Percentiles rank a stretch among this genome's conserved stretches.
These are phyloP conservation scores for Meteorus sp. DNA, from an alignment of 1,140 invertebrate genomes.

Conservation along the genomic window DNA sequence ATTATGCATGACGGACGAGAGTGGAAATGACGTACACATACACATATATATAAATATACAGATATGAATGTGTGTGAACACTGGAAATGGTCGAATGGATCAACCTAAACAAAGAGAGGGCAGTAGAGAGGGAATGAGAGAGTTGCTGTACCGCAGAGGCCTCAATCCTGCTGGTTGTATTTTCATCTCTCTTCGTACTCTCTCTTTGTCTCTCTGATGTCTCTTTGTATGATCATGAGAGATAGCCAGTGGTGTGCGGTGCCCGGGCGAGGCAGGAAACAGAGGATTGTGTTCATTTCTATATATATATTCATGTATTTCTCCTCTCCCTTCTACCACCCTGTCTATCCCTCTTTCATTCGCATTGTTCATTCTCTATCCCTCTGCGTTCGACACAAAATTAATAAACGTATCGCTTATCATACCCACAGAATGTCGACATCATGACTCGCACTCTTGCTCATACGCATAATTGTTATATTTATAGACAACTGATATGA, in stretches of 20 bases:
- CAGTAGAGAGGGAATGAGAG: too few relatives aligned
- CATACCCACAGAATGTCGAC: slow-evolving; percentile 17
- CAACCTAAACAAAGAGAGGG: slow-evolving; percentile 1
- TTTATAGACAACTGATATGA: slow-evolving; percentile 25
- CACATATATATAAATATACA: too few relatives aligned
- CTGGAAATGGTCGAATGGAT: slow-evolving; percentile 19
- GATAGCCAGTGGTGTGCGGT: neutral
- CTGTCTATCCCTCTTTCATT: too few relatives aligned
- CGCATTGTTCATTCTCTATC: too few relatives aligned
- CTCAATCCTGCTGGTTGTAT: slow-evolving; percentile 3
- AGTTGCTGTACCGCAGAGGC: slow-evolving; percentile 1
- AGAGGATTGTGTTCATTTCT: neutral
- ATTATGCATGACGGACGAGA: slow-evolving; percentile 23
- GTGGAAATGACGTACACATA: slow-evolving; percentile 17
- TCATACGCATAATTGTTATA: slow-evolving; percentile 8
- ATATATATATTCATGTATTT: too few relatives aligned
- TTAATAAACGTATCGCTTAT: slow-evolving; percentile 33
- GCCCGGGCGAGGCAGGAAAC: neutral
- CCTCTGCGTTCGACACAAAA: slow-evolving; percentile 8
- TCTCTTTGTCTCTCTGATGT: neutral
- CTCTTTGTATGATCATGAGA: neutral
- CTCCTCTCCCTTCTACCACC: too few relatives aligned
- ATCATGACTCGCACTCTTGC: too few relatives aligned
- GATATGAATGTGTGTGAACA: too few relatives aligned
- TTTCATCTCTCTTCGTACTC: neutral